A percentile compares a stretch with the other conserved stretches of the same genome.
phyloP scores from a whole-genome alignment of 2,113 vertebrate genomes.

The Sinocyclocheilus maitianheensis region DNA sequence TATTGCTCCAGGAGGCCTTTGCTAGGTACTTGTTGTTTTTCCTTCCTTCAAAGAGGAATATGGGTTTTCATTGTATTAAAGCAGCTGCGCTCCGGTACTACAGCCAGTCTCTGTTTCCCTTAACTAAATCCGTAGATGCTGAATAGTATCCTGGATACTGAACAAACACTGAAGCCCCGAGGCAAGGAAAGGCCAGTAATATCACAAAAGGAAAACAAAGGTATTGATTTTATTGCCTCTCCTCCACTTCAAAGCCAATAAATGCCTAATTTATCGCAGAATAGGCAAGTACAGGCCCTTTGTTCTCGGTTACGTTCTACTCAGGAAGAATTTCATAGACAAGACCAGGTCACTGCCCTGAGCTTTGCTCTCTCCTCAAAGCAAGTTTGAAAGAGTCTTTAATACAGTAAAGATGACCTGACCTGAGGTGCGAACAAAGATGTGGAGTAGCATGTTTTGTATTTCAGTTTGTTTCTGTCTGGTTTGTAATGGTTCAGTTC shows the following conservation, averaged over 20 bases:
- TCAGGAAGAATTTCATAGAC: background rate
- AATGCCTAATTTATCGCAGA: constrained; percentile 50
- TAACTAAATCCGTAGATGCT: constrained; percentile 26
- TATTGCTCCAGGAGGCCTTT: constrained; percentile 2
- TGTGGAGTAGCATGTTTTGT: background rate
- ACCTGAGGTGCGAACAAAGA: background rate
- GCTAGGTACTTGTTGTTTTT: background rate
- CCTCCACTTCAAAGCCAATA: constrained; percentile 65
- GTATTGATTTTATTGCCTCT: constrained; percentile 59
- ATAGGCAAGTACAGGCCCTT: constrained; percentile 26
- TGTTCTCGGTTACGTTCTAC: constrained; percentile 12
- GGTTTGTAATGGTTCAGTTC: background rate
- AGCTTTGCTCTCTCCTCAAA: background rate
- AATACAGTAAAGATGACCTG: background rate
- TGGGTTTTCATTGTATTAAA: background rate
- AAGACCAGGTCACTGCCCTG: background rate
- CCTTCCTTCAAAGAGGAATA: background rate
- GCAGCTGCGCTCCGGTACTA: background rate
- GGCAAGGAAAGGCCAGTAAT: constrained; percentile 61
- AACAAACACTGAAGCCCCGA: constrained; percentile 49
- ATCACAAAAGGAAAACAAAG: constrained; percentile 60
- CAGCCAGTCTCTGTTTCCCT: constrained; percentile 39
- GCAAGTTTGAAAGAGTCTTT: background rate
- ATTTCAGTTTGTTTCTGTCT: background rate
- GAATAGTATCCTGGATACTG: constrained; percentile 52